Base-by-base conservation (phyloP, 2,888 invertebrate genomes). In the Liodrosophila aerea region DNA sequence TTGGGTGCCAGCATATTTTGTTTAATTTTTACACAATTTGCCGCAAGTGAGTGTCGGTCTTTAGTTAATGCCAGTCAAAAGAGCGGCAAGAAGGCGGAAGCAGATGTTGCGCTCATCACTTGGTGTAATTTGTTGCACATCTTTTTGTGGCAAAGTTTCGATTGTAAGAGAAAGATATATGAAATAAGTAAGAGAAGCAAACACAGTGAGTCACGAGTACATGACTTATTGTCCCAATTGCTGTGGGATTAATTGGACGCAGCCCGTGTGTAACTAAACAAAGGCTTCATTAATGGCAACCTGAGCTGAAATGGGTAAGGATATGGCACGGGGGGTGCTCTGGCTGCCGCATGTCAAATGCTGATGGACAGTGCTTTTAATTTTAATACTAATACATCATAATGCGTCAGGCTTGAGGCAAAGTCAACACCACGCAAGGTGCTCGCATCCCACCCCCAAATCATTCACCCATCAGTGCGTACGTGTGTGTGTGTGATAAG, bases 311-410 rank as follows among this genome's bases (percentile, higher is more conserved):
- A 9, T 11, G 12, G 41, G 22, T 7, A 5, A 9, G 5, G 30
- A 11, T 40, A 34, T 12, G n/a, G 50, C 27, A 5, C 7, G 22
- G 3, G n/a, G 15, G 34, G 18, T 15, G n/a, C 16, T 58, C 62
- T 40, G 54, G 67, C 57, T 53, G 52, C 57, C 51, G 52, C 72
- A 58, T 66, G 63, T 70, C 76, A 76, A 70, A 73, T 57, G 54
- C 59, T 70, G 70, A 65, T 46, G 73, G 59, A 68, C 69, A 66
- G 71, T 67, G 73, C 82, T 86, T 87, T 88, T 86, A 82, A 88
- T 87, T 87, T 87, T 82, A 76, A 82, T 76, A 74, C 85, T 86
- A 88, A 87, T 87, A 85, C 87, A 88, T 87, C 87, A 87, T 87
- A 87, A 87, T 78, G 78, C 83, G 60, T 64, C 64, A 52, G 58